These are phyloP conservation scores for Papilio polyxenes DNA, from an alignment of 1,140 invertebrate genomes.

Conservation along the genomic window DNA sequence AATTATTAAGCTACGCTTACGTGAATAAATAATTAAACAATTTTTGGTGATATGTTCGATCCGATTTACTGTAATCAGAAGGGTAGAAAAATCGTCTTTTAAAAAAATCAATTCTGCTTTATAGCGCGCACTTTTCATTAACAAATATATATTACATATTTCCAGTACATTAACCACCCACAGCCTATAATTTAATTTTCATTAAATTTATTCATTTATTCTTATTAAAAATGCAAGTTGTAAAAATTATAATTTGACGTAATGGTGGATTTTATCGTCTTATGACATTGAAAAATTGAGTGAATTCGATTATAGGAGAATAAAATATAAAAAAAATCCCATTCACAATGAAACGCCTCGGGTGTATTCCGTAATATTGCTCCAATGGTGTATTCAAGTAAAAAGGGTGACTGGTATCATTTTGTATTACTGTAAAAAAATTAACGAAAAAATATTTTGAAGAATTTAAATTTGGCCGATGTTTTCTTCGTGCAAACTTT, in stretches of 20 bases:
- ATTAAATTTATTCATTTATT: constrained; percentile 5
- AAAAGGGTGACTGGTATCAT: neutral
- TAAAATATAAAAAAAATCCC: constrained; percentile 2
- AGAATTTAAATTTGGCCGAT: neutral
- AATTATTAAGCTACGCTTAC: too few species aligned
- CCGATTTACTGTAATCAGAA: neutral
- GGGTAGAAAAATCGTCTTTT: neutral
- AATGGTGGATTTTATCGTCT: constrained; percentile 20
- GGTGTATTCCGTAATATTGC: neutral
- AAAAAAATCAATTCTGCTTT: neutral
- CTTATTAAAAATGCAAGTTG: constrained; percentile 13
- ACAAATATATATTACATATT: neutral
- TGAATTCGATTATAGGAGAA: constrained; percentile 2
- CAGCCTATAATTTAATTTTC: constrained; percentile 12
- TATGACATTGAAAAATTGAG: constrained; percentile 25
- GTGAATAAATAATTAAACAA: too few species aligned
- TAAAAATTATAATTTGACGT: constrained; percentile 1
- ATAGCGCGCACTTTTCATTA: neutral
- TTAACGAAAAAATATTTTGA: neutral
- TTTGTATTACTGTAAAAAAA: neutral
- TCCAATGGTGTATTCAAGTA: neutral
- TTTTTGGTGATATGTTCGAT: neutral
- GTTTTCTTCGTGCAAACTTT: too few species aligned
- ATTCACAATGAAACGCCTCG: constrained; percentile 8
- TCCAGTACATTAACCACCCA: constrained; percentile 1